A percentile compares a stretch with the other conserved stretches of the same genome.
Evolutionary conservation across 2,888 invertebrate genomes (phyloP).

Genomic region (Tridacna gigas): DNA sequence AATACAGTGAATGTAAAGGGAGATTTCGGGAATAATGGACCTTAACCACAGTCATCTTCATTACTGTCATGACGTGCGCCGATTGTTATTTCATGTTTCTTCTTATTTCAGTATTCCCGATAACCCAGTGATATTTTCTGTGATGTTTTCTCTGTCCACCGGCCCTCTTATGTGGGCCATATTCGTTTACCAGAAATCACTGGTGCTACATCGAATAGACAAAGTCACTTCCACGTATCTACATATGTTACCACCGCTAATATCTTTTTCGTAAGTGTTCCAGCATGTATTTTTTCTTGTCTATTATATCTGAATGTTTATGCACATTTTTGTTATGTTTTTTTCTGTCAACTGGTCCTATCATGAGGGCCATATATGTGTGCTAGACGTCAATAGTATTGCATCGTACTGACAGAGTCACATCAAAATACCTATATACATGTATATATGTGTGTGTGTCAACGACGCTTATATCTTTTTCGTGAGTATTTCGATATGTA

Average conservation of each 20-base stretch:
- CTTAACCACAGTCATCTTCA: no score
- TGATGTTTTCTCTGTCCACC: slow-evolving; percentile 77
- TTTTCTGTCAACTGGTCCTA: slow-evolving; percentile 78
- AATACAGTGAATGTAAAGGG: no score
- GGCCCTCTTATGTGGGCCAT: slow-evolving; percentile 79
- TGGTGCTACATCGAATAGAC: slow-evolving; percentile 80
- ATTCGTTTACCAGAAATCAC: slow-evolving; percentile 75
- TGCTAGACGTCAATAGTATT: slow-evolving; percentile 79
- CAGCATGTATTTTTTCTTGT: not conserved
- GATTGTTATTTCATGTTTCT: no score
- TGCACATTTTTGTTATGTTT: slow-evolving; percentile 76
- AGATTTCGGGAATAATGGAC: no score
- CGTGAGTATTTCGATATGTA: no score
- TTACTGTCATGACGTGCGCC: no score
- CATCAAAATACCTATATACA: slow-evolving; percentile 81
- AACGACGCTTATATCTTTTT: slow-evolving; percentile 74
- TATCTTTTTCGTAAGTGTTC: slow-evolving; percentile 78
- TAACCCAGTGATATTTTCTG: slow-evolving; percentile 65
- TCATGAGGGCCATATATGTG: slow-evolving; percentile 74
- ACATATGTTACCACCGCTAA: slow-evolving; percentile 77
- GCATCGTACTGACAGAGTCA: slow-evolving; percentile 80
- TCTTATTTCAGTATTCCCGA: slow-evolving; percentile 64
- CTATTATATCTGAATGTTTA: no score
- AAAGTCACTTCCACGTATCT: slow-evolving; percentile 81
- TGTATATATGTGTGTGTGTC: no score